Base-by-base conservation (phyloP, 2,797 vertebrate species). In the Urosaurus nigricauda region DNA sequence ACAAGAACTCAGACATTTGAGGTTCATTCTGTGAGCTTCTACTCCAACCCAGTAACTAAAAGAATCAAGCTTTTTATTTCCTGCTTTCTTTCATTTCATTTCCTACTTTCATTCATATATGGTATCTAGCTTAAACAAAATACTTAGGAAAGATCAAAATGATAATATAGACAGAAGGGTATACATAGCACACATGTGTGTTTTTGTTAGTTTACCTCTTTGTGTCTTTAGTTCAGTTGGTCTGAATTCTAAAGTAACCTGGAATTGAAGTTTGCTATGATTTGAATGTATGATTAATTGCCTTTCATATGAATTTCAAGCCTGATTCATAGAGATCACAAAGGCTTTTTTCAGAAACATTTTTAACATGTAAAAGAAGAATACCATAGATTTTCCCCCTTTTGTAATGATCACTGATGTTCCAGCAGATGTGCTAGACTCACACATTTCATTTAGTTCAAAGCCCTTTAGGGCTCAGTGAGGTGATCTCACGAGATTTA, bases 401-500 rank as follows among this genome's bases (percentile, higher is more conserved):
- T 73, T 77, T 81, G 47, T 80, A 90, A 74, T 16, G 47, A 79
- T 79, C 47, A 56, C 37, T 68, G 60, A 68, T 32, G 83, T 47
- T 86, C 65, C 63, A 78, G 35, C 70, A 86, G 79, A 79, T n/a
- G 32, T 86, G 37, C n/a, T 82, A 77, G 60, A 35, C 16, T 88
- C 47, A 12, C 73, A 71, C 2, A 73, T 79, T 63, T 1, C 71
- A 29, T 68, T 89, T 86, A 77, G 21, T 85, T 91, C 85, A 86
- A 77, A 86, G 68, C 81, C 73, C 37, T 29, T 63, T 35, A 47
- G 24, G 78, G 68, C 37, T 75, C 74, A 47, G 70, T 74, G 63
- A 68, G 6, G 11, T 81, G 53, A 47, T 84, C 58, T 86, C 79
- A 77, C 87, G 83, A 80, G 79, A 93, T 88, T 70, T 7, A 78